Base-by-base conservation (phyloP, 2,888 invertebrate species). In the Hemistola chrysoprasaria region DNA sequence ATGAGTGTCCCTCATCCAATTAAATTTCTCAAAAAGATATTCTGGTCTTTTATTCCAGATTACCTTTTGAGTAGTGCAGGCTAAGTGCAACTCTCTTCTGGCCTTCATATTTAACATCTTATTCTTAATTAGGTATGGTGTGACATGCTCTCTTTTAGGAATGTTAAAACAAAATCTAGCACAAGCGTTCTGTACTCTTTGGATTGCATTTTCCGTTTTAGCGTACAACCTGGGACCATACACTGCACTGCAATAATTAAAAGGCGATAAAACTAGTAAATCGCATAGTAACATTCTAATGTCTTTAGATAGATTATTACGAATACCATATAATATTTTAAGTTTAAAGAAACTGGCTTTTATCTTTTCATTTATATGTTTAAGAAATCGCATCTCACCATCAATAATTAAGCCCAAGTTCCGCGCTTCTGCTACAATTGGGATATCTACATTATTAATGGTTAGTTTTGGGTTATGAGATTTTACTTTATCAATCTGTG, bases 181-280 rank as follows among this genome's bases (percentile, higher is more conserved):
- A 21, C 37, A 37, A 1, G 37, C 30, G 9, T 30, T 37, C 9
- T 37, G 37, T 6, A 30, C 34, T 9, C 47, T 4, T 8, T 53
- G 52, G 7, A 53, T 49, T 4, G 44, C 27, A 6, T 22, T 38
- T 31, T 40, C 33, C 1, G 38, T 40, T 6, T 28, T 40, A 1
- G 23, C 21, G 6, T 34, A 23, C 1, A 54, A 9, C n/a, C 47
- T 38, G 0, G 49, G 49, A 0, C 50, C 49, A 16, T 40, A 49
- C 0, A 47, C 47, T 0, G 47, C 24, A 21, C 41, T 40, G 11
- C 42, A 47, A 6, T 50, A 50, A 6, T 43, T 47, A 26, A 34
- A 25, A 1, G 11, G 21, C 5, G 33, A 34, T 5, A 34, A 7
- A 3, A 34, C 24, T 8, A 34, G 20, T 6, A 20, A 5, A 7